These are phyloP conservation scores for Rhinolophus ferrumequinum DNA, from an alignment of 2,113 vertebrate genomes.

Conservation along the genomic window DNA sequence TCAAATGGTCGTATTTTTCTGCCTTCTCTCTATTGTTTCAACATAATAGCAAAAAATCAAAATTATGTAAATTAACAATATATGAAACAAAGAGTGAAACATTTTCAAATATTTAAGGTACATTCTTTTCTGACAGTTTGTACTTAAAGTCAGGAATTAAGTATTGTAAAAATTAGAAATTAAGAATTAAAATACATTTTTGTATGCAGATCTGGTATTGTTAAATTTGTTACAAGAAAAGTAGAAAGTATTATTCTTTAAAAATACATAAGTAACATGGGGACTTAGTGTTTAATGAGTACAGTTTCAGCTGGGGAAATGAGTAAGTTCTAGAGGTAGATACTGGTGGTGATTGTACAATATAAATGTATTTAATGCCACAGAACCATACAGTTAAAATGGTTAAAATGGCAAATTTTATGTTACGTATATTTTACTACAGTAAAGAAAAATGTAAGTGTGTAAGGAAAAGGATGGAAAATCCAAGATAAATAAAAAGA, in stretches of 20 bases:
- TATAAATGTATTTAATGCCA: background rate
- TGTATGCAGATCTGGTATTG: background rate
- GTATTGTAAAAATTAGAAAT: background rate
- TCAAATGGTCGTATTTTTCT: background rate
- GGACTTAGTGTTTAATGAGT: background rate
- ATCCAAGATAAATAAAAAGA: background rate
- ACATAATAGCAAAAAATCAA: background rate
- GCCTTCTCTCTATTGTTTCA: background rate
- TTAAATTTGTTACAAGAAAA: background rate
- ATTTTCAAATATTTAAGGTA: background rate
- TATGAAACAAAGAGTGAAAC: conserved; percentile 9
- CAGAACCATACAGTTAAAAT: background rate
- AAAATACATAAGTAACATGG: background rate
- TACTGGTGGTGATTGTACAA: background rate
- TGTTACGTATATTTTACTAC: background rate
- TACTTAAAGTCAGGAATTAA: background rate
- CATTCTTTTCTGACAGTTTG: background rate
- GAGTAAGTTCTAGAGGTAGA: background rate
- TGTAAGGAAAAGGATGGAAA: background rate
- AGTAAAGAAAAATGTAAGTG: background rate
- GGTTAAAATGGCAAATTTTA: background rate
- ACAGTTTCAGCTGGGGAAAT: background rate
- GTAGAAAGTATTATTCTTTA: conserved; percentile 3
- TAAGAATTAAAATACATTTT: conserved; percentile 12
- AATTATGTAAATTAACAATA: conserved; percentile 38